Evolutionary conservation across 2,113 vertebrate genomes (phyloP).

Genomic region (Chrysemys picta): DNA sequence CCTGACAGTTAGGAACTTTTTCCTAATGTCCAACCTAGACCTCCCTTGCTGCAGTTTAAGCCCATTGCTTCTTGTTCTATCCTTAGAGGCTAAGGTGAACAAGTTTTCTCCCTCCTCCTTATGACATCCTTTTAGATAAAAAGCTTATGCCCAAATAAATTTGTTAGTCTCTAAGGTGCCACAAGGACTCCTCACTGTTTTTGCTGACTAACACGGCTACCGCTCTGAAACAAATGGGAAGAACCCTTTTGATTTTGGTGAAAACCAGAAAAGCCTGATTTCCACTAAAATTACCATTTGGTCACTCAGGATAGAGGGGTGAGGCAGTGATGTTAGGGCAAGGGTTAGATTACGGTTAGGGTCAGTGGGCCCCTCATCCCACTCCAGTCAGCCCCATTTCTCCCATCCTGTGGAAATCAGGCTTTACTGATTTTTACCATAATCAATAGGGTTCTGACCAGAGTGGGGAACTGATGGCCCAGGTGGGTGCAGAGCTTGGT

Average conservation of each 20-base stretch:
- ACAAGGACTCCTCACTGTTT: no score
- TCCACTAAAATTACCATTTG: not conserved
- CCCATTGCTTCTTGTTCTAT: no score
- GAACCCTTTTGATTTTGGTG: conserved; percentile 5
- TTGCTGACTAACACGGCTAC: no score
- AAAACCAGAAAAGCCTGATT: not conserved
- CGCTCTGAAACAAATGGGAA: conserved; percentile 28
- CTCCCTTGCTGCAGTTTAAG: no score
- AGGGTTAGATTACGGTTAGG: accelerated
- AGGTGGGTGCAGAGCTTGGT: not conserved
- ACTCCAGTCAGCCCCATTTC: not conserved
- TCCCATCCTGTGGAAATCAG: not conserved
- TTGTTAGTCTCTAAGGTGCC: no score
- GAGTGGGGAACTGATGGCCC: not conserved
- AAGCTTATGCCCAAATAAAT: no score
- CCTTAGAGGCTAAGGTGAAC: no score
- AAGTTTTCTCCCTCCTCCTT: no score
- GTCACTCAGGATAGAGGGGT: not conserved
- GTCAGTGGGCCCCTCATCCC: not conserved
- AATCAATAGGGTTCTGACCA: conserved; percentile 17
- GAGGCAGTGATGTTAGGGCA: not conserved
- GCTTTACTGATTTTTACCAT: not conserved
- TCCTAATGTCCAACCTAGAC: no score
- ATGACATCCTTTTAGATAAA: no score
- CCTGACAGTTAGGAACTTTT: no score